phyloP scores from a whole-genome alignment of 2,113 vertebrate species.

The Centropus bengalensis region DNA sequence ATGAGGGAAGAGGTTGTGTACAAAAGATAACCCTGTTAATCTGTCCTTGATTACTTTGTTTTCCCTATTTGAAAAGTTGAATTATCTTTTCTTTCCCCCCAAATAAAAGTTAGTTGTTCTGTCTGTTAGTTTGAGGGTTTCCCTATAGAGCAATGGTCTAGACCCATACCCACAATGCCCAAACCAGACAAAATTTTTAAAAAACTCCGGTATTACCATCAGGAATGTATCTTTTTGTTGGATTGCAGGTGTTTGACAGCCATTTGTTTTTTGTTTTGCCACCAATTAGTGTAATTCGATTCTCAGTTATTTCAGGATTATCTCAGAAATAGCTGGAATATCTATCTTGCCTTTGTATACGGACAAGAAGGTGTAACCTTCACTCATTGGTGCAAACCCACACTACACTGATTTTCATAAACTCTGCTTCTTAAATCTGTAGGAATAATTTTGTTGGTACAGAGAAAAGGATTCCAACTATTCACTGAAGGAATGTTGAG shows the following conservation, averaged over 20 bases:
- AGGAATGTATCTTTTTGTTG: not conserved
- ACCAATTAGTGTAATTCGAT: not conserved
- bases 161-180: not conserved
- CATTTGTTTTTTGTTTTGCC: not conserved
- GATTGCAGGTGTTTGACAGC: not conserved
- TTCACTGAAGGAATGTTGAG: not conserved
- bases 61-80: not conserved
- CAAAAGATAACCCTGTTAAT: not conserved
- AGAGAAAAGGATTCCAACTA: not conserved
- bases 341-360: not conserved
- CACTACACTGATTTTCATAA: not conserved
- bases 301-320: not conserved
- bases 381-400: not conserved
- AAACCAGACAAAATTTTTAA: not conserved
- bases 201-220: not conserved
- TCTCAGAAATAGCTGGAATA: not conserved
- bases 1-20: not conserved
- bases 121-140: not conserved
- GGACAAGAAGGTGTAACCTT: not conserved
- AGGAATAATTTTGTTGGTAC: not conserved
- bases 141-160: not conserved
- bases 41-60: not conserved
- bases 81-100: not conserved
- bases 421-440: not conserved
- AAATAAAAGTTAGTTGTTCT: not conserved